phyloP scores from a whole-genome alignment of 2,797 vertebrate genomes.

The Oreortyx pictus region DNA sequence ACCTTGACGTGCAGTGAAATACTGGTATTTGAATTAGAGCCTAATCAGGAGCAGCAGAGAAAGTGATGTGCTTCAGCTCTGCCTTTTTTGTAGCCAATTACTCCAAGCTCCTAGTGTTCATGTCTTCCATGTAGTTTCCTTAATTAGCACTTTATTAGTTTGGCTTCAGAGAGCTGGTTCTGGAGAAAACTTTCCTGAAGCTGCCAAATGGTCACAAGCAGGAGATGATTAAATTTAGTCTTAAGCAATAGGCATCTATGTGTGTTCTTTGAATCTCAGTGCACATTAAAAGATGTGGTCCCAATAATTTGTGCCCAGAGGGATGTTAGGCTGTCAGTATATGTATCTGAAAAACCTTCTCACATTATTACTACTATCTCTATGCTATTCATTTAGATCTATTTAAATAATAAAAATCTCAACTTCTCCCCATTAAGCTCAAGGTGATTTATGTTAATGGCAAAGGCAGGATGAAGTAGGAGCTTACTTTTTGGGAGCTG shows the following conservation, averaged over 20 bases:
- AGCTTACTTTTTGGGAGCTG: not conserved
- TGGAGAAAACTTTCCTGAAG: slow-evolving; percentile 76
- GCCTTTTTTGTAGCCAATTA: slow-evolving; percentile 94
- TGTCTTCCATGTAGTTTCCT: slow-evolving; percentile 88
- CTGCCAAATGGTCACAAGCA: slow-evolving; percentile 81
- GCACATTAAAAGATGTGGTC: slow-evolving; percentile 68
- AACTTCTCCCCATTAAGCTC: slow-evolving; percentile 60
- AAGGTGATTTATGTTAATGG: slow-evolving; percentile 52
- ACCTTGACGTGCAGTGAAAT: slow-evolving; percentile 82
- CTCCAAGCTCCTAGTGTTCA: slow-evolving; percentile 86
- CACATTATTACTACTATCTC: slow-evolving; percentile 55
- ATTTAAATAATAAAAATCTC: slow-evolving; percentile 71
- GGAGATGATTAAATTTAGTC: slow-evolving; percentile 80
- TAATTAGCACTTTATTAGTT: slow-evolving; percentile 92
- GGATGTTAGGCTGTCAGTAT: slow-evolving; percentile 53
- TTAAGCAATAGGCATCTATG: slow-evolving; percentile 71
- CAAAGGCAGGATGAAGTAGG: slow-evolving; percentile 28
- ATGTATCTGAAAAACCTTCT: slow-evolving; percentile 48
- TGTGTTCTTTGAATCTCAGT: slow-evolving; percentile 64
- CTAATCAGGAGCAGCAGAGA: slow-evolving; percentile 87
- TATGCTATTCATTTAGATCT: slow-evolving; percentile 61
- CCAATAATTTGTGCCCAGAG: slow-evolving; percentile 67
- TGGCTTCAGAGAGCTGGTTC: slow-evolving; percentile 81
- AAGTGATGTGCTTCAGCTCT: slow-evolving; percentile 80
- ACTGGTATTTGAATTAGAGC: slow-evolving; percentile 88